phyloP scores from a whole-genome alignment of 2,888 invertebrate species.

The Lysandra bellargus region DNA sequence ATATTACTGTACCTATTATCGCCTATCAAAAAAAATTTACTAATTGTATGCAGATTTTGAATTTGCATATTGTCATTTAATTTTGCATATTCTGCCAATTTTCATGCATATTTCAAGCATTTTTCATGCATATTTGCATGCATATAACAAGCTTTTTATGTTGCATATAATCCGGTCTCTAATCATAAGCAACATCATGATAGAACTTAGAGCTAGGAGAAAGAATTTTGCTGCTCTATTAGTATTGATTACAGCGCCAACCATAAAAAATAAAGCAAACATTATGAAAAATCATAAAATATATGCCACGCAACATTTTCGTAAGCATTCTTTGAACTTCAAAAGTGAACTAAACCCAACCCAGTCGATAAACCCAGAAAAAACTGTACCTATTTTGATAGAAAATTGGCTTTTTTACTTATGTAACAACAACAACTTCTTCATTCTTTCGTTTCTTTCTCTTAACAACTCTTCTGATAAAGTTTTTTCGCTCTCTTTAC shows the following conservation, averaged over 20 bases:
- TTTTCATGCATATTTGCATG: no score
- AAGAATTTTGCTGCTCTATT: neutral
- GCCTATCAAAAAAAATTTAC: no score
- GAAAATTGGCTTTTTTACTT: neutral
- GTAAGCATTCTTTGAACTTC: no score
- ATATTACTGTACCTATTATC: no score
- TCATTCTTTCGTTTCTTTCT: conserved; percentile 71
- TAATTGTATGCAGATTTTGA: no score
- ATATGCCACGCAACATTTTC: neutral
- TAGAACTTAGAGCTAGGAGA: neutral
- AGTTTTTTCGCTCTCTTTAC: conserved; percentile 81
- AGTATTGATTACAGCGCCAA: neutral
- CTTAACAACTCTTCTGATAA: conserved; percentile 72
- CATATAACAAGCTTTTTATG: no score
- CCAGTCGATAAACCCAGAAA: no score
- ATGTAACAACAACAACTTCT: neutral
- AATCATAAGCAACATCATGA: neutral
- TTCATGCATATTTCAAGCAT: no score
- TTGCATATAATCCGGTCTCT: no score
- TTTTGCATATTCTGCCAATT: no score
- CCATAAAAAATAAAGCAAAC: neutral
- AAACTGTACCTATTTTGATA: neutral
- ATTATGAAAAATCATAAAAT: neutral
- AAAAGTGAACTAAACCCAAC: neutral
- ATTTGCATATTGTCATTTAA: no score